Percentiles rank a stretch among this genome's conserved stretches.
Evolutionary conservation across 1,140 invertebrate species (phyloP).

Genomic region (Nasonia giraulti): DNA sequence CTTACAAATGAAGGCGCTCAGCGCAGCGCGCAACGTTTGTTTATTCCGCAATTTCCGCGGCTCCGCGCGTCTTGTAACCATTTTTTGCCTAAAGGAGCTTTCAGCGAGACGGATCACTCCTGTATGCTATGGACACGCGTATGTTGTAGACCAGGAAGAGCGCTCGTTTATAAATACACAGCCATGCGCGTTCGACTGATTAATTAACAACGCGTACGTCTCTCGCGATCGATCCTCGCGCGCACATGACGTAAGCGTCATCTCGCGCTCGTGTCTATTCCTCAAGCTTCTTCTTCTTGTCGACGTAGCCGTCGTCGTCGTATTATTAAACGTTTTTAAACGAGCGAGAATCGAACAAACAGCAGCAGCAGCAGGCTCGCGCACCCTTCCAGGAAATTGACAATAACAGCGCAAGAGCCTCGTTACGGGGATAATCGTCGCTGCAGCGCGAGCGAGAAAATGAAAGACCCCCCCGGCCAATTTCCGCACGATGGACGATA

Average conservation of each 20-base stretch:
- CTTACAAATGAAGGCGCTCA: conserved; percentile 35
- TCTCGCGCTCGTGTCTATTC: not conserved
- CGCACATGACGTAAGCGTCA: not conserved
- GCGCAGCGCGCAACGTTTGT: not conserved
- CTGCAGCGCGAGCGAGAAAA: conserved; percentile 24
- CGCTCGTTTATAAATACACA: no score
- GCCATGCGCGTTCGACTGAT: not conserved
- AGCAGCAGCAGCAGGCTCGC: not conserved
- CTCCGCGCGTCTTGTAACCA: not conserved
- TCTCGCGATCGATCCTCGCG: not conserved
- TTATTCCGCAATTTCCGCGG: conserved; percentile 23
- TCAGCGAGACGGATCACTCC: conserved; percentile 7
- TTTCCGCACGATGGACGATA: conserved; percentile 57
- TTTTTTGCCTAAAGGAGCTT: not conserved
- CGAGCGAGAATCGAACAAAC: no score
- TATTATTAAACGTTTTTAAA: no score
- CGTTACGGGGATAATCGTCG: not conserved
- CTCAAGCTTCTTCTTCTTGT: not conserved
- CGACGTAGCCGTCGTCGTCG: no score
- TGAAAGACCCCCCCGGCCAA: conserved; percentile 51
- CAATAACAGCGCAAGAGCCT: conserved; percentile 8
- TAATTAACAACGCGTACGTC: not conserved
- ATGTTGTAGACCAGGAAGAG: no score
- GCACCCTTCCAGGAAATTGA: not conserved
- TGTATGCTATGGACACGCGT: not conserved